Conservation (phyloP, 2,797 vertebrate species). For the Acropternis orthonyx region DNA sequence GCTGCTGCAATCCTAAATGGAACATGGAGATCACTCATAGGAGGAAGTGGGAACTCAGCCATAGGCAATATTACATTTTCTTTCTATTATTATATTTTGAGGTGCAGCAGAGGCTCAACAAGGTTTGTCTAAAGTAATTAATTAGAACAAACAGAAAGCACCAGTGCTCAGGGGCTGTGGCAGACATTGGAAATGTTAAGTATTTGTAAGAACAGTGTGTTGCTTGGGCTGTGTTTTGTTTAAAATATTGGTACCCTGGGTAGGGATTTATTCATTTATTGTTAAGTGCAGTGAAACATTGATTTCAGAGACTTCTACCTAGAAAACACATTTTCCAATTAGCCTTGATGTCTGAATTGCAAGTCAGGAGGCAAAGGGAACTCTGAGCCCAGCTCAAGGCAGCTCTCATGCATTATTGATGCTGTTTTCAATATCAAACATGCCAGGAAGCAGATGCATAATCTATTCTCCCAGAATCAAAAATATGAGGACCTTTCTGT, state of each 20-base stretch:
- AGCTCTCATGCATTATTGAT: conserved; percentile 61
- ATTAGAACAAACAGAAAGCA: not conserved
- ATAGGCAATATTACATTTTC: not conserved
- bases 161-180: not conserved
- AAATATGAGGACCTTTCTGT: not conserved
- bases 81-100: not conserved
- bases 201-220: not conserved
- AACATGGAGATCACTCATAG: not conserved
- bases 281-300: not conserved
- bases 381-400: not conserved
- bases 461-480: not conserved
- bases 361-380: conserved; percentile 11
- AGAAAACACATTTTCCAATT: conserved; percentile 30
- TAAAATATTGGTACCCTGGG: not conserved
- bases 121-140: not conserved
- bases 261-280: not conserved
- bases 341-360: conserved; percentile 18
- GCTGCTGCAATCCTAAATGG: not conserved
- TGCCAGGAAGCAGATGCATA: not conserved
- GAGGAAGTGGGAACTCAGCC: not conserved
- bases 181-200: not conserved
- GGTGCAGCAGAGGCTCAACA: not conserved
- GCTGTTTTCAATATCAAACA: conserved; percentile 45
- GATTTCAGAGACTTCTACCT: not conserved
- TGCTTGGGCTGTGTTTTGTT: not conserved